Base-by-base conservation (phyloP, 2,113 vertebrate genomes). In the Zosterops borbonicus region DNA sequence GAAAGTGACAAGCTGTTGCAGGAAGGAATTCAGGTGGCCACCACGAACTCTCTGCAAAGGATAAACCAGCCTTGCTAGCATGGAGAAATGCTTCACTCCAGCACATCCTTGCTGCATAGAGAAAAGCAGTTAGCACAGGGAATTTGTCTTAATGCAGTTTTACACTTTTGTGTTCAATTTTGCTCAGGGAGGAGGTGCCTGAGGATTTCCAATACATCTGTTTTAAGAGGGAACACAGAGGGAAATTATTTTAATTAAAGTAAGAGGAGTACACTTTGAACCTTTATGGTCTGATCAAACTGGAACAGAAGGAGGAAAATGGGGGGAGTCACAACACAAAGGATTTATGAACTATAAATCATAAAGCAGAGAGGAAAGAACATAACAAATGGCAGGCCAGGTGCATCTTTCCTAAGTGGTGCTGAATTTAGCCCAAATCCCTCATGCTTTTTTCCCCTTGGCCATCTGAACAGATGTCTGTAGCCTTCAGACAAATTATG, bases 341-440 rank as follows among this genome's bases (percentile, higher is more conserved):
- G 42, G 33, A 88, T 89, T 97, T 96, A 91, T 95, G 88, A 96
- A 96, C 93, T 79, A 97, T 94, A 95, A 96, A 94, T 92, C 70
- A 94, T 74, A 93, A 88, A 91, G 78, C 70, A 76, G 67, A 94
- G 69, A 74, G 64, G 47, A 89, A 24, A 92, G 58, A 92, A 94
- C 53, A 76, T 83, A 97, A 94, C 91, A 96, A 97, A 96, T 96
- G 89, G 87, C 75, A 92, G 49, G 19, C 84, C 93, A 97, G 96
- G 92, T 97, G 94, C 88, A 35, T 76, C 70, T 87, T 96, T 96
- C 76, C 94, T 86, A 94, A 95, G 91, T 88, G 78, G 75, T 92
- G 60, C 88, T 94, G 91, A 96, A 97, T 97, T 97, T 97, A 94
- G 83, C 91, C 90, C 81, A 92, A 88, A 83, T 92, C 95, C 70